phyloP scores from a whole-genome alignment of 1,140 invertebrate species.

The Bombus sibiricus region DNA sequence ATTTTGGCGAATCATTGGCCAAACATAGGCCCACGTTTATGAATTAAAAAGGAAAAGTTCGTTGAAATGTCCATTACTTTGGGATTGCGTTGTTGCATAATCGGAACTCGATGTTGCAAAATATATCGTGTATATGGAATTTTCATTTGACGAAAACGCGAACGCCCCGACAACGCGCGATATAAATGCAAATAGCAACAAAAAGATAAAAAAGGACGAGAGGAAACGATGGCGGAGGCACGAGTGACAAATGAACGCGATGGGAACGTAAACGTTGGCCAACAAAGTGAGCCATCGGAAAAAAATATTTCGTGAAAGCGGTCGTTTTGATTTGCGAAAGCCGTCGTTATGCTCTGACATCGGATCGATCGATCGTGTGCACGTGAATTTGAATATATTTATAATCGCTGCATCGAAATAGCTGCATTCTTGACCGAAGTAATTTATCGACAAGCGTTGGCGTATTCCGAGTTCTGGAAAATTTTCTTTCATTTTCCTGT shows the following conservation, averaged over 20 bases:
- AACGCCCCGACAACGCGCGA: background rate
- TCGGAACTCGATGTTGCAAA: background rate
- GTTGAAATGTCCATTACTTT: background rate
- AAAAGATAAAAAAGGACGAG: background rate
- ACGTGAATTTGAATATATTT: background rate
- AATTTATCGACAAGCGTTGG: background rate
- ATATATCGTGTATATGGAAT: background rate
- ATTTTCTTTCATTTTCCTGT: too few species aligned
- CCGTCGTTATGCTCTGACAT: background rate
- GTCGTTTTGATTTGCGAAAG: too few species aligned
- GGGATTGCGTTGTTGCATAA: too few species aligned
- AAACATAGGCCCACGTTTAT: background rate
- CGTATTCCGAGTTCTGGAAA: too few species aligned
- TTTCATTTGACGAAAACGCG: background rate
- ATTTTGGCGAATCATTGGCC: background rate
- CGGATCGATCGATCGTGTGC: background rate
- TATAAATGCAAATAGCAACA: conserved; percentile 7
- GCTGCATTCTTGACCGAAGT: background rate
- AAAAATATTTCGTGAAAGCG: background rate
- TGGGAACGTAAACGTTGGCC: too few species aligned
- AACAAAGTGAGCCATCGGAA: background rate
- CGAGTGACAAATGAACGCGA: conserved; percentile 1
- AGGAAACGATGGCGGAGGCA: background rate
- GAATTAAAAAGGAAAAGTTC: background rate
- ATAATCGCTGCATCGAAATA: background rate